A percentile compares a stretch with the other conserved stretches of the same genome.
These are phyloP conservation scores for Megaceryle alcyon DNA, from an alignment of 2,797 vertebrate species.

Conservation along the genomic window DNA sequence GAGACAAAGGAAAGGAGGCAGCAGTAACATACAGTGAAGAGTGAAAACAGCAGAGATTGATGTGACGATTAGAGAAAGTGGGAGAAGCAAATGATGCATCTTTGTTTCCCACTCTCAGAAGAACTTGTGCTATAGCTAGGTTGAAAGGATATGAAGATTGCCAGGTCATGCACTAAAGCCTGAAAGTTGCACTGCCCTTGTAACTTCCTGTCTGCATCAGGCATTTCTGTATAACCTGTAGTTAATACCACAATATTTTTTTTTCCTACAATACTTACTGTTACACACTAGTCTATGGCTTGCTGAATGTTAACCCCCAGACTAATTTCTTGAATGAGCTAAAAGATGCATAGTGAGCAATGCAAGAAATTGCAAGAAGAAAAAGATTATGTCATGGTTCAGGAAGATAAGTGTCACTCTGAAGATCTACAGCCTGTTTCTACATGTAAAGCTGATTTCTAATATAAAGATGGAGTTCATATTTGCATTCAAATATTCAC, in stretches of 20 bases:
- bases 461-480: neutral
- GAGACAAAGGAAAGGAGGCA: neutral
- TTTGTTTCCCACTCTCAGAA: neutral
- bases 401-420: neutral
- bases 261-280: neutral
- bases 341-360: neutral
- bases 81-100: neutral
- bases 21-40: neutral
- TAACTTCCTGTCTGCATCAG: neutral
- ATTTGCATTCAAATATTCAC: neutral
- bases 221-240: neutral
- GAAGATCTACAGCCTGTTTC: neutral
- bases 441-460: neutral
- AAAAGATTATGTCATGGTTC: neutral
- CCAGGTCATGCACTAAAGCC: neutral
- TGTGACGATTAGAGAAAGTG: neutral
- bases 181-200: neutral
- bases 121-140: neutral
- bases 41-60: neutral
- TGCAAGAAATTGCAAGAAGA: neutral
- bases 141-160: neutral
- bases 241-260: neutral
- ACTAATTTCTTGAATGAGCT: neutral
- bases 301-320: neutral
- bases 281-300: neutral